Conservation (phyloP, 2,113 vertebrate genomes). For the Butastur rufipennis region DNA sequence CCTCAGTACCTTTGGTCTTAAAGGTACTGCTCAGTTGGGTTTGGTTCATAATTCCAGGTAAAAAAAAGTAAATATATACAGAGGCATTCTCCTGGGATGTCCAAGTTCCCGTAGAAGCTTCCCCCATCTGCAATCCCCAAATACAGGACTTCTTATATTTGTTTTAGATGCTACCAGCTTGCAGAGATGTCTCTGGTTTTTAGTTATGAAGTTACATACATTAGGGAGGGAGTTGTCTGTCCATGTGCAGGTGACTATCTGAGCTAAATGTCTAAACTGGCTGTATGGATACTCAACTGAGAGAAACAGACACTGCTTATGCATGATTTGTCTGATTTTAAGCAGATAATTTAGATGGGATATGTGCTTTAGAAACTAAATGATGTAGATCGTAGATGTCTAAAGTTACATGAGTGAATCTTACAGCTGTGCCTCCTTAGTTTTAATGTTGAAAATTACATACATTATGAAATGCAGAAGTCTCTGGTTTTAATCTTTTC, state of each 20-base stretch:
- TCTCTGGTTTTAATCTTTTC: not conserved
- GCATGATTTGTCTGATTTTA: not conserved
- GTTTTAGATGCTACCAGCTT: not conserved
- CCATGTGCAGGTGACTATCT: not conserved
- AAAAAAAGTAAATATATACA: not conserved
- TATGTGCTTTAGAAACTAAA: not conserved
- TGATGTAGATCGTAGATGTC: not conserved
- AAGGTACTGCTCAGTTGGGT: not conserved
- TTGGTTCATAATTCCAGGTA: not conserved
- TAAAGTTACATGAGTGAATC: not conserved
- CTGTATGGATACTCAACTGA: not conserved
- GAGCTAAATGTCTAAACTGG: not conserved
- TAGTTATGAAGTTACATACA: not conserved
- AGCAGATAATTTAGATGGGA: not conserved
- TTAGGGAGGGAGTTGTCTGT: not conserved
- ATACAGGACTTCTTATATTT: not conserved
- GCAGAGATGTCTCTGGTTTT: not conserved
- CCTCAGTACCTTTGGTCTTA: not conserved
- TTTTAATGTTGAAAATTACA: not conserved
- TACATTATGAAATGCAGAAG: not conserved
- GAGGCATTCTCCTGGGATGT: not conserved
- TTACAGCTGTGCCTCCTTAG: not conserved
- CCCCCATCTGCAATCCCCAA: not conserved
- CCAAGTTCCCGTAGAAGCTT: not conserved
- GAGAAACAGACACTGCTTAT: not conserved